Percentiles rank a stretch among this genome's conserved stretches.
phyloP scores from a whole-genome alignment of 1,140 invertebrate genomes.

The Dinoponera quadriceps region DNA sequence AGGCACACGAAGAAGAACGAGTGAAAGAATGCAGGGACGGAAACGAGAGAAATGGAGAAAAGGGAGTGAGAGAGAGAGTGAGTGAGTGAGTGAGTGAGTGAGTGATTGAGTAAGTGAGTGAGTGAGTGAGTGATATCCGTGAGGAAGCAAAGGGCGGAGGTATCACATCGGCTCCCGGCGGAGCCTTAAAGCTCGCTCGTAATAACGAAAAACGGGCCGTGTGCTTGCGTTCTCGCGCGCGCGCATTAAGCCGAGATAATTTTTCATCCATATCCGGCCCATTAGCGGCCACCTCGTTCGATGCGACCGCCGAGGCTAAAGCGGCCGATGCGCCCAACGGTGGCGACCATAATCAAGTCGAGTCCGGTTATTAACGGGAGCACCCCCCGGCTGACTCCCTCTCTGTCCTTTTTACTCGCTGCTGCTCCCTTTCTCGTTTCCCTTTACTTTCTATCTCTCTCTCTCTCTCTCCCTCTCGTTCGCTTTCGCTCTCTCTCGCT shows the following conservation, averaged over 20 bases:
- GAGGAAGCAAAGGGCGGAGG: constrained; percentile 16
- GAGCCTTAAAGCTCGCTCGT: constrained; percentile 57
- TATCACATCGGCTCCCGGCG: constrained; percentile 29
- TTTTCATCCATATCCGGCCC: constrained; percentile 74
- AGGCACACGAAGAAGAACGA: too few relatives aligned
- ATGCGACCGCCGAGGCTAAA: constrained; percentile 63
- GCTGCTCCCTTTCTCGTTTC: constrained; percentile 11
- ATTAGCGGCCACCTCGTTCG: constrained; percentile 70
- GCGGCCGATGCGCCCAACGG: constrained; percentile 60
- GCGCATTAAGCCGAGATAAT: constrained; percentile 73
- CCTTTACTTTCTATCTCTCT: neutral
- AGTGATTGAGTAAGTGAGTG: neutral
- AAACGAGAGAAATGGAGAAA: neutral
- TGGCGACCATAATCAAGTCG: constrained; percentile 73
- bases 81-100: constrained; percentile 1
- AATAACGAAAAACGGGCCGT: constrained; percentile 71
- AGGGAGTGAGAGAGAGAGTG: neutral
- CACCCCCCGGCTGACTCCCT: constrained; percentile 37
- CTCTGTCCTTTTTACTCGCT: constrained; percentile 38
- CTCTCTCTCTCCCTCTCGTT: neutral
- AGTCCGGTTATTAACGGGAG: constrained; percentile 71
- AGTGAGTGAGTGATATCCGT: neutral
- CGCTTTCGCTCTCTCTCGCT: neutral
- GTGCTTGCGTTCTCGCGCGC: constrained; percentile 20
- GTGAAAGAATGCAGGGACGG: neutral